These are phyloP conservation scores for Drosophila murphyi DNA, from an alignment of 1,140 invertebrate species.

Conservation along the genomic window DNA sequence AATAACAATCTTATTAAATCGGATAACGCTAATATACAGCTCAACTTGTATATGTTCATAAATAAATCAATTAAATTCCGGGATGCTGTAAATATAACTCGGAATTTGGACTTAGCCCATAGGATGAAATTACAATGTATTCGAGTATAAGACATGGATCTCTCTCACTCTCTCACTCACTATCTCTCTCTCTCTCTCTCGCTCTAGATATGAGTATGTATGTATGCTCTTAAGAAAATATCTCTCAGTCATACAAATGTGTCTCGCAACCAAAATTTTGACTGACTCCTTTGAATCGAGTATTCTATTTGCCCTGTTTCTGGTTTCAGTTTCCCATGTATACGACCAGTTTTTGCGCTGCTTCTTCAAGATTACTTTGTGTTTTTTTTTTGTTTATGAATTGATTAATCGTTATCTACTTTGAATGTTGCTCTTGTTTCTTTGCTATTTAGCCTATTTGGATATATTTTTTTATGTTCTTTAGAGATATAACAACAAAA, in stretches of 20 bases:
- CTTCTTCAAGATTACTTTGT: conserved; percentile 40
- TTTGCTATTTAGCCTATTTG: conserved; percentile 71
- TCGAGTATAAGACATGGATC: not conserved
- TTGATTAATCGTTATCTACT: conserved; percentile 34
- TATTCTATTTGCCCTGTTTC: conserved; percentile 7
- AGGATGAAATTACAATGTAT: not conserved
- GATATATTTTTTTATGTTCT: conserved; percentile 62
- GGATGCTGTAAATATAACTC: conserved; percentile 3
- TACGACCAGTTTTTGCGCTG: conserved; percentile 20
- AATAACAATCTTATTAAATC: conserved; percentile 29
- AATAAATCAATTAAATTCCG: not conserved
- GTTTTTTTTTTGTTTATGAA: conserved; percentile 6
- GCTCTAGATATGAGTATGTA: conserved; percentile 2
- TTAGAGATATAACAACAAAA: conserved; percentile 78
- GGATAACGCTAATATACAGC: conserved; percentile 12
- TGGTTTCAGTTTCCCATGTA: conserved; percentile 20
- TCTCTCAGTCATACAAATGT: not conserved
- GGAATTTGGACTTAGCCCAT: conserved; percentile 1
- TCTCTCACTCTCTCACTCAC: not conserved
- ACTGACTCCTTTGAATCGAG: not conserved
- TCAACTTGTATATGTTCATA: conserved; percentile 4
- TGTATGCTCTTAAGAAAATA: not conserved
- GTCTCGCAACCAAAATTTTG: not conserved
- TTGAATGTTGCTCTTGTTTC: conserved; percentile 65
- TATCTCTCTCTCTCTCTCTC: not conserved